Evolutionary conservation across 2,888 invertebrate species (phyloP).

Genomic region (Autographa pulchrina): DNA sequence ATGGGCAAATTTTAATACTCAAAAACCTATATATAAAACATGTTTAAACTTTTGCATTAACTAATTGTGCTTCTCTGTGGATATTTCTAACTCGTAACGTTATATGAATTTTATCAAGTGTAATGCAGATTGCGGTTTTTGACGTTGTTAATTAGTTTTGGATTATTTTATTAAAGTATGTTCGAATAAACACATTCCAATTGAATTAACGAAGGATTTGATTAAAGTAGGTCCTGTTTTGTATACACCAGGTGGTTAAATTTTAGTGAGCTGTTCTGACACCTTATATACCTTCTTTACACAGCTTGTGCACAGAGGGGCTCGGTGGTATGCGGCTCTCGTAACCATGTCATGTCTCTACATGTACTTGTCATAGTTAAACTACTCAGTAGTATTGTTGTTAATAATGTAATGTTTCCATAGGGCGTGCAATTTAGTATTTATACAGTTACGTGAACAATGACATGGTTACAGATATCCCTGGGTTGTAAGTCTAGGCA

Average conservation of each 20-base stretch:
- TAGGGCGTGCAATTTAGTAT: slow-evolving; percentile 65
- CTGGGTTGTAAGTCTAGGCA: slow-evolving; percentile 87
- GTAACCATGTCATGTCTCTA: slow-evolving; percentile 82
- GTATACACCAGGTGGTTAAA: slow-evolving; percentile 60
- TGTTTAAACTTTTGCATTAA: slow-evolving; percentile 62
- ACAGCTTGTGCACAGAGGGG: slow-evolving; percentile 83
- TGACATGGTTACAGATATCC: slow-evolving; percentile 87
- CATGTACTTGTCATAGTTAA: slow-evolving; percentile 62
- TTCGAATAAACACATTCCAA: slow-evolving; percentile 63
- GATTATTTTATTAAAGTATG: slow-evolving; percentile 47
- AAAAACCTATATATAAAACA: slow-evolving; percentile 53
- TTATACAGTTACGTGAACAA: slow-evolving; percentile 57
- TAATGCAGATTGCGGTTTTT: slow-evolving; percentile 58
- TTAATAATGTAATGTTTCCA: slow-evolving; percentile 77
- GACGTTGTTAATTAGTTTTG: slow-evolving; percentile 50
- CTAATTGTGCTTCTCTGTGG: slow-evolving; percentile 73
- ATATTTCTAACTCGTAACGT: slow-evolving; percentile 63
- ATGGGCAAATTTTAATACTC: slow-evolving; percentile 85
- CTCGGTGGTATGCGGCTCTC: slow-evolving; percentile 86
- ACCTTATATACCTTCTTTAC: slow-evolving; percentile 76
- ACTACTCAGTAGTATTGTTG: slow-evolving; percentile 67
- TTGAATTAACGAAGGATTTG: slow-evolving; percentile 56
- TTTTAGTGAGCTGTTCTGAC: slow-evolving; percentile 78
- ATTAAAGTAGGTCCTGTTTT: slow-evolving; percentile 61
- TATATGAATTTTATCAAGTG: slow-evolving; percentile 61